These are phyloP conservation scores for Doris montereyensis DNA, from an alignment of 2,888 invertebrate species.

Conservation along the genomic window DNA sequence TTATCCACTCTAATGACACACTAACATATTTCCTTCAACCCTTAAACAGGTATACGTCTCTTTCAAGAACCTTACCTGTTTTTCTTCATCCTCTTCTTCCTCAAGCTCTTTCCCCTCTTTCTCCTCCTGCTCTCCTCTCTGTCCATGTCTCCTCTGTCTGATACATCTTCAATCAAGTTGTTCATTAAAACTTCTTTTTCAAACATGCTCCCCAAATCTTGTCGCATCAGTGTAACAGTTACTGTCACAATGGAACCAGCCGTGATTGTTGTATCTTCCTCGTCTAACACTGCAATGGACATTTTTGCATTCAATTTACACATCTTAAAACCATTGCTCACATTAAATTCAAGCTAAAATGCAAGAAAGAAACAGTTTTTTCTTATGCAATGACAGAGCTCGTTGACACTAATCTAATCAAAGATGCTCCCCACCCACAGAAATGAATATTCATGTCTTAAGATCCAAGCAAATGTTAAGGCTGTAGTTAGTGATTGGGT, in stretches of 20 bases:
- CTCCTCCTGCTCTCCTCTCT: not conserved
- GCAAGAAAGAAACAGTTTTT: too few relatives aligned
- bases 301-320: too few relatives aligned
- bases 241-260: constrained; percentile 98
- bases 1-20: too few relatives aligned
- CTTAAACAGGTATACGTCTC: not conserved
- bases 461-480: too few relatives aligned
- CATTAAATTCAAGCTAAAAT: too few relatives aligned
- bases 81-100: constrained; percentile 46
- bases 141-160: not conserved
- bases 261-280: constrained; percentile 95
- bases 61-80: too few relatives aligned
- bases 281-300: constrained; percentile 91
- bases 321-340: too few relatives aligned
- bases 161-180: not conserved
- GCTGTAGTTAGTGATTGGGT: too few relatives aligned
- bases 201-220: constrained; percentile 82
- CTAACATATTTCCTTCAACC: not conserved
- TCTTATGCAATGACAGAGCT: too few relatives aligned
- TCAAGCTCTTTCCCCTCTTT: not conserved
- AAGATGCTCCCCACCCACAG: too few relatives aligned
- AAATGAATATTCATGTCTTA: too few relatives aligned
- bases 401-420: too few relatives aligned
- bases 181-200: constrained; percentile 44
- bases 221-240: constrained; percentile 88